These are phyloP conservation scores for Nasonia oneida DNA, from an alignment of 2,888 invertebrate species.

Conservation along the genomic window DNA sequence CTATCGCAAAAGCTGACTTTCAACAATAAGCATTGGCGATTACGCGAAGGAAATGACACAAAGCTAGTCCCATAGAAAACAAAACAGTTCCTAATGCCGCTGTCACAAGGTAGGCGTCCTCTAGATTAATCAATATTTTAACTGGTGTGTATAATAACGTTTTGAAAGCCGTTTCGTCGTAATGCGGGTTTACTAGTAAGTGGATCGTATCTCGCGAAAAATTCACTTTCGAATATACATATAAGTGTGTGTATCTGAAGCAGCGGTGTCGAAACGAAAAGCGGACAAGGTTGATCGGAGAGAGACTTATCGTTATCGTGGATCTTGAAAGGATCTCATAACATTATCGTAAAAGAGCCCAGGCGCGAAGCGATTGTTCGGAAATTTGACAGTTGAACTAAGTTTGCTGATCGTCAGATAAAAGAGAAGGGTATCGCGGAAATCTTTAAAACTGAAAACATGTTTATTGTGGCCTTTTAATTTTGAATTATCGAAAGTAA, in stretches of 20 bases:
- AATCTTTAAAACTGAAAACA: background rate
- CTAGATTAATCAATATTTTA: background rate
- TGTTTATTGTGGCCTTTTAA: background rate
- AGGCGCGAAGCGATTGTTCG: background rate
- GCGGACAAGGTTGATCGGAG: slow-evolving; percentile 1
- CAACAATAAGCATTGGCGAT: background rate
- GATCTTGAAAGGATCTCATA: slow-evolving; percentile 16
- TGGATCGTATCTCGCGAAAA: background rate
- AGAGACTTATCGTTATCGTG: slow-evolving; percentile 18
- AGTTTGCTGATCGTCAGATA: background rate
- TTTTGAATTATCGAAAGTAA: background rate
- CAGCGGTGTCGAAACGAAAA: slow-evolving; percentile 1
- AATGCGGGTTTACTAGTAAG: background rate
- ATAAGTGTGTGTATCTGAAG: background rate
- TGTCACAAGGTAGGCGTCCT: slow-evolving; percentile 32
- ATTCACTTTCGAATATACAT: background rate
- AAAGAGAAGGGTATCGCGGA: background rate
- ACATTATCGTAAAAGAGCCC: background rate
- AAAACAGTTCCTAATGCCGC: slow-evolving; percentile 1
- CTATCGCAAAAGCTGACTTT: background rate
- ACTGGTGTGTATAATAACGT: background rate
- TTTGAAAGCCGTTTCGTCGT: too few species aligned
- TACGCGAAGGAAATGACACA: slow-evolving; percentile 31
- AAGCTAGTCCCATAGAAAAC: background rate
- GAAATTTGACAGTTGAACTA: background rate